Evolutionary conservation across 2,113 vertebrate genomes (phyloP).

Genomic region (Marmota monax): DNA sequence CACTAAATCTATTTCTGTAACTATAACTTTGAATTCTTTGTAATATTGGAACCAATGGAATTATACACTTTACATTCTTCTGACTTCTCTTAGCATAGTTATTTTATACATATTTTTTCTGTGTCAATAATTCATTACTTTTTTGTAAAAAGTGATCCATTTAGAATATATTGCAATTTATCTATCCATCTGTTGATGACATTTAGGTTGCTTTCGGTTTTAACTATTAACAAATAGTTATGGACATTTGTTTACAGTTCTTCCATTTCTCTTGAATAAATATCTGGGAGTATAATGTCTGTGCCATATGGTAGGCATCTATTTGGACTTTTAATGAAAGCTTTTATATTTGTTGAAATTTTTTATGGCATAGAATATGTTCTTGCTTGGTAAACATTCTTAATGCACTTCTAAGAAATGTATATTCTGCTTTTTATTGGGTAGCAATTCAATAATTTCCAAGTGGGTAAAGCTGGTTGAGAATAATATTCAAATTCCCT

Average conservation of each 20-base stretch:
- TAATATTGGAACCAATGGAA: background rate
- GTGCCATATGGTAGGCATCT: background rate
- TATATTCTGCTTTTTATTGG: background rate
- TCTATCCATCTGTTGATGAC: background rate
- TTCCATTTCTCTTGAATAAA: background rate
- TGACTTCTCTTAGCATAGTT: background rate
- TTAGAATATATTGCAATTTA: background rate
- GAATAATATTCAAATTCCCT: background rate
- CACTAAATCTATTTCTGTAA: background rate
- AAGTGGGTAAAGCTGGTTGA: background rate
- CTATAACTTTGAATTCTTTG: background rate
- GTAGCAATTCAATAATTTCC: background rate
- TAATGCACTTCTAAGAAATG: background rate
- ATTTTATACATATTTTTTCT: background rate
- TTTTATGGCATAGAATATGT: conserved; percentile 3
- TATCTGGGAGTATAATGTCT: background rate
- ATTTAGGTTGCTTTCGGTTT: background rate
- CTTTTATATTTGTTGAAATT: background rate
- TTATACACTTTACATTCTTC: background rate
- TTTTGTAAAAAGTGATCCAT: background rate
- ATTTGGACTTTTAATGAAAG: conserved; percentile 9
- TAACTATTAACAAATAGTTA: background rate
- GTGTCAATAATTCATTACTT: background rate
- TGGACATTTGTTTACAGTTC: background rate
- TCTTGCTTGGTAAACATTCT: background rate